A percentile compares a stretch with the other conserved stretches of the same genome.
Evolutionary conservation across 2,797 vertebrate genomes (phyloP).

Genomic region (Cichlasoma orientale): DNA sequence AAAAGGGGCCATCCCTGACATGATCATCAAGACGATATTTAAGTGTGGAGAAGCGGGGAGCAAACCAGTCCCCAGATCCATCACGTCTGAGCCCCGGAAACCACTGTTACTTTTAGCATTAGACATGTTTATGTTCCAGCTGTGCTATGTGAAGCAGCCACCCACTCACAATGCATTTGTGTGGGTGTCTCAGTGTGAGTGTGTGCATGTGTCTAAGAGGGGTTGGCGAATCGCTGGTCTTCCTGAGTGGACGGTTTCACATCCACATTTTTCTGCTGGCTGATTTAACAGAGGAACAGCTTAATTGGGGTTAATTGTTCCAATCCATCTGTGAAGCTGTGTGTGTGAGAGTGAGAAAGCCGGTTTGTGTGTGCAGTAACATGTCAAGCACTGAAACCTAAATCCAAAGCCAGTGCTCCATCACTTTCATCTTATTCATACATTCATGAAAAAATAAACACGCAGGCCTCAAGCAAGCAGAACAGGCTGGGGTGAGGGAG

Average conservation of each 20-base stretch:
- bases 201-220: slow-evolving; percentile 22
- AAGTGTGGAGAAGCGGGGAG: slow-evolving; percentile 40
- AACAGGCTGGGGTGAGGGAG: slow-evolving; percentile 29
- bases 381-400: slow-evolving; percentile 69
- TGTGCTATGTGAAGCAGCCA: slow-evolving; percentile 66
- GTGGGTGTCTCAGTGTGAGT: slow-evolving; percentile 48
- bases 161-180: slow-evolving; percentile 60
- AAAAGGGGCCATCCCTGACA: slow-evolving; percentile 52
- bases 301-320: slow-evolving; percentile 81
- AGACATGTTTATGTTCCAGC: slow-evolving; percentile 74
- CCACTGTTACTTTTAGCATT: slow-evolving; percentile 74
- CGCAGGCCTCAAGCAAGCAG: slow-evolving; percentile 33
- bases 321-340: slow-evolving; percentile 74
- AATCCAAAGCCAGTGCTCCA: slow-evolving; percentile 61
- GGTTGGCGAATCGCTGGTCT: slow-evolving; percentile 55
- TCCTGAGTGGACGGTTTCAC: slow-evolving; percentile 73
- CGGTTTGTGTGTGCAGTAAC: slow-evolving; percentile 54
- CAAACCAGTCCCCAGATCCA: slow-evolving; percentile 50
- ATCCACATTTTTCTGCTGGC: slow-evolving; percentile 71
- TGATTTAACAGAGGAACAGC: slow-evolving; percentile 74
- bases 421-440: slow-evolving; percentile 77
- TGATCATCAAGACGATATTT: slow-evolving; percentile 59
- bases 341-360: slow-evolving; percentile 47
- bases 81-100: slow-evolving; percentile 70
- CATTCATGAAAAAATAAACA: slow-evolving; percentile 77